phyloP scores from a whole-genome alignment of 92 coral and sea anemone species.

The Parazoanthus darwini region DNA sequence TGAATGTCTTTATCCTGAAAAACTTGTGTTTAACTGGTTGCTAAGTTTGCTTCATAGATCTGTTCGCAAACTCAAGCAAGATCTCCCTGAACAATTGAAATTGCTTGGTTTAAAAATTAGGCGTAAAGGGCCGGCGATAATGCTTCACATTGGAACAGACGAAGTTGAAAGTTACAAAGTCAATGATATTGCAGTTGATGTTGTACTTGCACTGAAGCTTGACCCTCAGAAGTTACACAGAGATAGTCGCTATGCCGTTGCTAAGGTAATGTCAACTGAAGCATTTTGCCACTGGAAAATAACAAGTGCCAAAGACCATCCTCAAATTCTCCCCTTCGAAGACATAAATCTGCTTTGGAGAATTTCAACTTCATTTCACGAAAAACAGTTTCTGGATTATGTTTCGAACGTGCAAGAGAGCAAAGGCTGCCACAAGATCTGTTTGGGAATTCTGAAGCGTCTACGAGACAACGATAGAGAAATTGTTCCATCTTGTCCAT shows the following conservation, averaged over 20 bases:
- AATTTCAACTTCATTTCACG: slow-evolving; percentile 31
- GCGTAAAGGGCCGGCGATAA: slow-evolving; percentile 28
- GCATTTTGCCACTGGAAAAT: slow-evolving; percentile 12
- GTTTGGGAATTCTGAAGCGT: slow-evolving; percentile 32
- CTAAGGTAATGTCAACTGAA: slow-evolving; percentile 22
- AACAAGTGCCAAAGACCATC: slow-evolving; percentile 10
- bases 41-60: slow-evolving; percentile 13
- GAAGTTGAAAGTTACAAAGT: background rate
- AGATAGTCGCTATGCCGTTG: slow-evolving; percentile 39
- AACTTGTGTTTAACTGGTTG: slow-evolving; percentile 35
- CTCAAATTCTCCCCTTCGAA: background rate
- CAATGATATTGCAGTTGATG: slow-evolving; percentile 21
- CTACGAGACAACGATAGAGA: slow-evolving; percentile 15
- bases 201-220: slow-evolving; percentile 37
- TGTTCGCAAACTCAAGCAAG: slow-evolving; percentile 12
- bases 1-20: slow-evolving; percentile 29
- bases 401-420: background rate
- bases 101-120: slow-evolving; percentile 1
- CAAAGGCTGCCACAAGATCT: slow-evolving; percentile 40
- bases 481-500: background rate
- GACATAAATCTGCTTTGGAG: slow-evolving; percentile 31
- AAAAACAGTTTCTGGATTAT: slow-evolving; percentile 30
- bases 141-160: slow-evolving; percentile 20
- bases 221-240: background rate
- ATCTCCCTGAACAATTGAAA: slow-evolving; percentile 27